Evolutionary conservation across 2,888 invertebrate genomes (phyloP), one percentile per base, ranked within the genome.

Genomic region (Apocheima hispidaria): DNA sequence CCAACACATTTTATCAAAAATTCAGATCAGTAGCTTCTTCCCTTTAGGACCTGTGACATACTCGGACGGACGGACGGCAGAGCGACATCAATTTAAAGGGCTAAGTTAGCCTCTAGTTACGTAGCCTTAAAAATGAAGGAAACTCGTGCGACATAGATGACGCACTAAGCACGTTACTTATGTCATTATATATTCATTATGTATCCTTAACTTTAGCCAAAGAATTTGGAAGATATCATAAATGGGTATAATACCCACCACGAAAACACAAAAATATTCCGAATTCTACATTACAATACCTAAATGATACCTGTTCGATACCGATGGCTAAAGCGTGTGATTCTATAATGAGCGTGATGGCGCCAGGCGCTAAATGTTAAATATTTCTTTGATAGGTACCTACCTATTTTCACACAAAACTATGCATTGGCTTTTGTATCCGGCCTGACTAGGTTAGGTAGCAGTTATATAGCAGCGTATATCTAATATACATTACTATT

Each of bases 281-380:
- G 12, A 36, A 49, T 49, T 36, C 35, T 35, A 35, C 49, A 36
- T 49, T 18, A 49, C 35, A 49, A 49, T 49, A 48, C 18, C 48
- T 33, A 36, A 49, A 49, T 23, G 9, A 48, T 48, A 48, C 18
- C 35, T 14, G 16, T 23, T 23, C 14, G 49, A 35, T 35, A 36
- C n/a, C n/a, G 46, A 30, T 46, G 9, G 12, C 30, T 14, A 20
- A 20, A 30, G 5, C 28, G 33, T 52, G 28, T 52, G 40, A 52
- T 12, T 52, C 16, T 10, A 12, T 41, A 52, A 52, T 38, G 38
- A 52, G 52, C 16, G 23, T 14, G 16, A 18, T 52, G 52, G 38
- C 52, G 41, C 38, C 40, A 38, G 18, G 26, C 33, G 35, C 35
- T 1, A 49, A 35, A 49, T 49, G 35, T 49, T 49, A 49, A 49